Conservation (phyloP, 2,888 invertebrate species). For the Biston betularia region DNA sequence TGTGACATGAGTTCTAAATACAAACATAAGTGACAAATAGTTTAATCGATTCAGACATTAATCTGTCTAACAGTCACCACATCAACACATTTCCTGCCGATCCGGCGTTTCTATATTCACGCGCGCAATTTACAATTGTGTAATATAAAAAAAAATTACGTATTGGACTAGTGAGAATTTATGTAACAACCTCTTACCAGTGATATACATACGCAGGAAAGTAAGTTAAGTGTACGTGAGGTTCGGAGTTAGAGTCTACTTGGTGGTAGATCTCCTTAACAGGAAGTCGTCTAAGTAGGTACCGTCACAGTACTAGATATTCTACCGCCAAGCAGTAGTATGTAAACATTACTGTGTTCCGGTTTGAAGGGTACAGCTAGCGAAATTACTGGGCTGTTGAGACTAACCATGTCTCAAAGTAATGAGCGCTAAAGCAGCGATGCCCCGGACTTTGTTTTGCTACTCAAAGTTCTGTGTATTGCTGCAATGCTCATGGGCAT, state of each 20-base stretch:
- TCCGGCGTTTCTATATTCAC: constrained; percentile 50
- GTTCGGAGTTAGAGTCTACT: neutral
- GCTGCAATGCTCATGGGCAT: too few relatives aligned
- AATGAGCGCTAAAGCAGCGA: too few relatives aligned
- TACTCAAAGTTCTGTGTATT: too few relatives aligned
- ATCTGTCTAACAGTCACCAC: constrained; percentile 34
- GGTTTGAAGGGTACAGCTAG: too few relatives aligned
- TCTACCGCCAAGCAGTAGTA: too few relatives aligned
- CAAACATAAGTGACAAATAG: constrained; percentile 14
- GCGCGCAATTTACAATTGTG: constrained; percentile 69
- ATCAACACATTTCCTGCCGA: constrained; percentile 50
- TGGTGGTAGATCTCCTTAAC: neutral
- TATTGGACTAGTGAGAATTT: constrained; percentile 37
- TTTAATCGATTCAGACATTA: constrained; percentile 31
- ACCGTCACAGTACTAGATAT: too few relatives aligned
- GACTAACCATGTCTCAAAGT: too few relatives aligned
- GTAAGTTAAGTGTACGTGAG: constrained; percentile 9
- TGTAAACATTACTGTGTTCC: too few relatives aligned
- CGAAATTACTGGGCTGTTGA: too few relatives aligned
- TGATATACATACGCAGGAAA: constrained; percentile 20
- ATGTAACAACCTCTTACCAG: constrained; percentile 24
- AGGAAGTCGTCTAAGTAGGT: too few relatives aligned
- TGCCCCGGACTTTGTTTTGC: too few relatives aligned
- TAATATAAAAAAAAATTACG: constrained; percentile 62
- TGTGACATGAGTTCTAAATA: constrained; percentile 1